These are phyloP conservation scores for Palythoa grandiflora DNA, from an alignment of 92 coral and sea anemone species.

Conservation along the genomic window DNA sequence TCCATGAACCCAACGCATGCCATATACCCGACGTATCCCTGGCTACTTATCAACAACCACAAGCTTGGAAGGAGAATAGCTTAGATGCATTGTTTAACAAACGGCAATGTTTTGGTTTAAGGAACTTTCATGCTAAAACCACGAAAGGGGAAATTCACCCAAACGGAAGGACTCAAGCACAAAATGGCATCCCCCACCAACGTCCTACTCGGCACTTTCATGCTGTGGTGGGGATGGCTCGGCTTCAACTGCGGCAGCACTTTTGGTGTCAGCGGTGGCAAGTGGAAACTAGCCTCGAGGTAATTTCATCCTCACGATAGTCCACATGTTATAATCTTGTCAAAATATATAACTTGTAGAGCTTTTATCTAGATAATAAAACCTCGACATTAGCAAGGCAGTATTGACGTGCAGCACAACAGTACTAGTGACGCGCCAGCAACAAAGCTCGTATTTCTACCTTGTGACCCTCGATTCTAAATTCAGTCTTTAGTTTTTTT, in stretches of 20 bases:
- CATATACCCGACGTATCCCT: too few relatives aligned
- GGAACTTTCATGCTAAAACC: conserved; percentile 81
- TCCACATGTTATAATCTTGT: neutral
- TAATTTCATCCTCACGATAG: neutral
- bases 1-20: too few relatives aligned
- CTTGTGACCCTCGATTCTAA: too few relatives aligned
- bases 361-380: neutral
- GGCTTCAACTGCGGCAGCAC: conserved; percentile 99
- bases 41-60: too few relatives aligned
- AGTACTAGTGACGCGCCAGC: too few relatives aligned
- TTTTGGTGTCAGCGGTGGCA: conserved; percentile 91
- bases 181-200: conserved; percentile 96
- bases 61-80: too few relatives aligned
- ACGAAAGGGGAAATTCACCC: conserved; percentile 77
- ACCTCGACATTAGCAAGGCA: neutral
- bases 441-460: too few relatives aligned
- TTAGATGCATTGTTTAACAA: neutral
- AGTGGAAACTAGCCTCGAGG: conserved; percentile 98
- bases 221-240: conserved; percentile 99
- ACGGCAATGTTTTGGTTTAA: neutral
- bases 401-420: neutral
- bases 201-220: conserved; percentile 92
- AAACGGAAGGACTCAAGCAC: conserved; percentile 49
- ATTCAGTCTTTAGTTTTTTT: too few relatives aligned
- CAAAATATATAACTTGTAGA: neutral